phyloP scores from a whole-genome alignment of 2,113 vertebrate genomes.

The Pollimyrus isidori region DNA sequence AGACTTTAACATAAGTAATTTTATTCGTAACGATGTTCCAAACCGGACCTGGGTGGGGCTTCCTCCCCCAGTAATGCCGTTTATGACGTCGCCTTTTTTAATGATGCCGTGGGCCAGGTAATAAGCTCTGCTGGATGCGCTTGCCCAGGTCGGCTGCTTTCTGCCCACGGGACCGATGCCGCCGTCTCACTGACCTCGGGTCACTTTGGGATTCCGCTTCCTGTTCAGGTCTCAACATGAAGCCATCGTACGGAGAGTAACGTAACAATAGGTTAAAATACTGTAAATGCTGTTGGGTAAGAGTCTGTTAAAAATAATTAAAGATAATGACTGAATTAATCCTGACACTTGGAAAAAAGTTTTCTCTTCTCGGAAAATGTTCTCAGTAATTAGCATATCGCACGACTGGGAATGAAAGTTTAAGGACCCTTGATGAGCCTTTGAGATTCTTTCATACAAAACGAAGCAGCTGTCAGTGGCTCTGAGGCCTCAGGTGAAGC shows the following conservation, averaged over 20 bases:
- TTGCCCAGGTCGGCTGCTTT: not conserved
- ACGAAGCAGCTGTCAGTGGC: not conserved
- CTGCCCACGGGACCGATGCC: not conserved
- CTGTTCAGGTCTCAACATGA: not conserved
- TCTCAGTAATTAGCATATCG: not conserved
- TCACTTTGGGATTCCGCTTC: not conserved
- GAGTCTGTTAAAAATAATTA: not conserved
- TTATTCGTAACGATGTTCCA: not conserved
- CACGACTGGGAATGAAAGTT: not conserved
- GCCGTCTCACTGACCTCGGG: not conserved
- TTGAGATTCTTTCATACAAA: not conserved
- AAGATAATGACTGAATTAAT: not conserved
- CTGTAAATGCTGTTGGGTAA: not conserved
- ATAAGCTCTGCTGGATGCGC: too few species aligned
- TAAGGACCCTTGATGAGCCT: not conserved
- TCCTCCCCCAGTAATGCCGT: not conserved
- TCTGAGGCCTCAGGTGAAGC: not conserved
- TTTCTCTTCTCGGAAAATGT: not conserved
- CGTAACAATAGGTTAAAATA: not conserved
- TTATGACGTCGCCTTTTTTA: not conserved
- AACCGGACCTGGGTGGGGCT: not conserved
- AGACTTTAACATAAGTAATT: not conserved
- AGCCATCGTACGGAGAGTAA: not conserved
- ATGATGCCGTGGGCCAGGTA: not conserved
- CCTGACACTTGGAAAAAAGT: not conserved